Percentiles rank a stretch among this genome's conserved stretches.
Evolutionary conservation across 2,797 vertebrate species (phyloP).

Genomic region (Bovichtus diacanthus): DNA sequence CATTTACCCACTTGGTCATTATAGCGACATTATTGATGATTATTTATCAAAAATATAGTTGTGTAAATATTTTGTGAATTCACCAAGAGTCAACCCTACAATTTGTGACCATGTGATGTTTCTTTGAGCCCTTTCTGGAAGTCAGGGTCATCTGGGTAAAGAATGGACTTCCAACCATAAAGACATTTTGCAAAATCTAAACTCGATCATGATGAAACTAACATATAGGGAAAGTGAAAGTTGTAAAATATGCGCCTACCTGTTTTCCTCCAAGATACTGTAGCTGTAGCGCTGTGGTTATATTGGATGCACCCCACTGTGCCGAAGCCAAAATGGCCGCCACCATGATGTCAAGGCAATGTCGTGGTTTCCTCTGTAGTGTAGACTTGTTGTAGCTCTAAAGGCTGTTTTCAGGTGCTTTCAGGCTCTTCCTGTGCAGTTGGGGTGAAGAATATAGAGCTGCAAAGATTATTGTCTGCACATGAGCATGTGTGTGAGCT

Average conservation of each 20-base stretch:
- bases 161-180: neutral
- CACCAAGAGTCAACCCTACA: too few species aligned
- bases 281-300: neutral
- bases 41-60: too few species aligned
- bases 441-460: slow-evolving; percentile 19
- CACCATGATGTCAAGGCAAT: slow-evolving; percentile 26
- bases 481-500: neutral
- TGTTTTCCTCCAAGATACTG: neutral
- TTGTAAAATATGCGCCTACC: neutral
- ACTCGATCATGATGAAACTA: neutral
- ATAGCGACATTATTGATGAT: too few species aligned
- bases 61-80: too few species aligned
- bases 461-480: slow-evolving; percentile 39
- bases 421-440: slow-evolving; percentile 41
- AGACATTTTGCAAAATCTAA: neutral
- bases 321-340: slow-evolving; percentile 72
- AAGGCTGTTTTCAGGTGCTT: slow-evolving; percentile 32
- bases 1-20: too few species aligned
- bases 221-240: neutral
- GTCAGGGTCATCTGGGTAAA: slow-evolving; percentile 2
- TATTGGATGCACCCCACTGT: neutral
- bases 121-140: slow-evolving; percentile 2
- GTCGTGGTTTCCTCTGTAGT: slow-evolving; percentile 40
- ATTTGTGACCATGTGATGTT: slow-evolving; percentile 12
- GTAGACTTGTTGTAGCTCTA: neutral